Evolutionary conservation across 2,888 invertebrate genomes (phyloP).

Genomic region (Drosophila sordidula): DNA sequence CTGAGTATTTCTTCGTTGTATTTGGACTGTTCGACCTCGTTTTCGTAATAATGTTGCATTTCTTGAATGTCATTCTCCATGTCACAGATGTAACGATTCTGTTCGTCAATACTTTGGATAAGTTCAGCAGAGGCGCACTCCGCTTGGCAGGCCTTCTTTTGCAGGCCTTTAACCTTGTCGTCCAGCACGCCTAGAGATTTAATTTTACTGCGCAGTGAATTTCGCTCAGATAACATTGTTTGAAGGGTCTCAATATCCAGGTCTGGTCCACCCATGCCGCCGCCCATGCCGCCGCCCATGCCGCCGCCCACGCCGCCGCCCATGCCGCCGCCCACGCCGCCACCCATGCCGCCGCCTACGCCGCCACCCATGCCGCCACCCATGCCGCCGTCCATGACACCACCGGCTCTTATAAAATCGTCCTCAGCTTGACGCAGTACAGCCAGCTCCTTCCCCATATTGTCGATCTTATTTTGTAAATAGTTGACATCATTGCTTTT

Average conservation of each 20-base stretch:
- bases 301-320: too few relatives aligned
- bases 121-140: conserved; percentile 46
- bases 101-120: conserved; percentile 41
- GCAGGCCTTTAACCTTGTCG: conserved; percentile 49
- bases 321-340: background rate
- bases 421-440: conserved; percentile 74
- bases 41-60: conserved; percentile 78
- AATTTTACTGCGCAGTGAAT: conserved; percentile 71
- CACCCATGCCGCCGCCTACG: conserved; percentile 6
- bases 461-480: conserved; percentile 75
- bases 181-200: conserved; percentile 50
- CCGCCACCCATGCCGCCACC: background rate
- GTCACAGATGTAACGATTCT: conserved; percentile 59
- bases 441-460: conserved; percentile 71
- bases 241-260: conserved; percentile 68
- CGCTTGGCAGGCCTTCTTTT: conserved; percentile 51
- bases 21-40: conserved; percentile 57
- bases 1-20: conserved; percentile 64
- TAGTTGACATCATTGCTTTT: conserved; percentile 69
- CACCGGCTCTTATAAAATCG: conserved; percentile 39
- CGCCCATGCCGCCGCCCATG: too few relatives aligned
- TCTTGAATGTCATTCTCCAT: conserved; percentile 71
- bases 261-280: conserved; percentile 20
- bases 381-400: background rate
- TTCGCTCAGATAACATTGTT: conserved; percentile 73